These are phyloP conservation scores for Lydus trimaculatus DNA, from an alignment of 2,888 invertebrate genomes.

Conservation along the genomic window DNA sequence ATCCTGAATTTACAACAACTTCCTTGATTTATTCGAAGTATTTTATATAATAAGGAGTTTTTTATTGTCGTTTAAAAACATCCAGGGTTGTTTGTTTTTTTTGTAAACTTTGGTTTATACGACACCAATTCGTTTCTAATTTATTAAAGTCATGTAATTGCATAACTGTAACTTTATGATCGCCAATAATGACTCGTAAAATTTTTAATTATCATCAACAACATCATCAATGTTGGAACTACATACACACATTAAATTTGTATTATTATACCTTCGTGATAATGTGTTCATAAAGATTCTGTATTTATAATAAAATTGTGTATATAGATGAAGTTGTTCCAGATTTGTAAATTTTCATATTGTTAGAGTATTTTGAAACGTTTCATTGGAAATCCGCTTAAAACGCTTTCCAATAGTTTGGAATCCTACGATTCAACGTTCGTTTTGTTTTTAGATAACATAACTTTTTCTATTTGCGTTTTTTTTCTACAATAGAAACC, in stretches of 20 bases:
- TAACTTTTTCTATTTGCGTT: too few relatives aligned
- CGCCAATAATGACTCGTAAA: constrained; percentile 3
- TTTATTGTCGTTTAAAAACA: not conserved
- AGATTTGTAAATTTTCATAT: not conserved
- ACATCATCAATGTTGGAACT: not conserved
- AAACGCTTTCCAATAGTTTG: too few relatives aligned
- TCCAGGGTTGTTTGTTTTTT: not conserved
- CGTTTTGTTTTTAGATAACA: too few relatives aligned
- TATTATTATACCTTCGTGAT: not conserved
- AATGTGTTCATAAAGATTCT: not conserved
- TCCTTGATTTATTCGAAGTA: not conserved
- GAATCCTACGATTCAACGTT: too few relatives aligned
- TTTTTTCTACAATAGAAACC: too few relatives aligned
- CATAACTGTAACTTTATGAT: constrained; percentile 5
- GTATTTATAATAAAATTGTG: not conserved
- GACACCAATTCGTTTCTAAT: not conserved
- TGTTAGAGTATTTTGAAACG: too few relatives aligned
- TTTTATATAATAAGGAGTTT: not conserved
- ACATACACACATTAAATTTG: not conserved
- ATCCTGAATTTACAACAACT: not conserved
- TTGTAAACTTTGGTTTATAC: not conserved
- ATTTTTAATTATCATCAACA: not conserved
- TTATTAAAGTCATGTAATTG: constrained; percentile 5
- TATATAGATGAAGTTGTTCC: not conserved
- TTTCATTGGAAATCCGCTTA: too few relatives aligned